phyloP scores from a whole-genome alignment of 2,797 vertebrate species.

The Brachyrhaphis roseni region DNA sequence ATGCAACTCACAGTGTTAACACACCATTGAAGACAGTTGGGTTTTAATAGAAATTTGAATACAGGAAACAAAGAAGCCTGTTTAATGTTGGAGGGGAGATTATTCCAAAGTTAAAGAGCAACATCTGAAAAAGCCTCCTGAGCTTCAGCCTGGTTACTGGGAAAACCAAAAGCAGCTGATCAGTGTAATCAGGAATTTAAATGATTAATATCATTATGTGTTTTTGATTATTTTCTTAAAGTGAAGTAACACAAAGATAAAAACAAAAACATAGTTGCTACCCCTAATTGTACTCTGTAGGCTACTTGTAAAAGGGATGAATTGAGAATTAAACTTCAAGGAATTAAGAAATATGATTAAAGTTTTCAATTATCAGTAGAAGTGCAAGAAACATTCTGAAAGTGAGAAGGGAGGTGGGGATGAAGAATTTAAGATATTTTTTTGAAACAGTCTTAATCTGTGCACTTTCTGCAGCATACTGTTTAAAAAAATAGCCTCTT shows the following conservation, averaged over 20 bases:
- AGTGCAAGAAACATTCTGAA: too few species aligned
- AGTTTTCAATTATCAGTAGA: not conserved
- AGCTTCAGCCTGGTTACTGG: too few species aligned
- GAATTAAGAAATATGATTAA: not conserved
- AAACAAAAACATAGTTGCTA: not conserved
- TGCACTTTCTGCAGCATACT: not conserved
- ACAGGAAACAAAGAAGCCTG: too few species aligned
- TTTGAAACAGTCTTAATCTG: not conserved
- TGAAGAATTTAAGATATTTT: not conserved
- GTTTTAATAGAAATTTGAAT: too few species aligned
- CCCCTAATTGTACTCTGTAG: not conserved
- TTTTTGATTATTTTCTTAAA: not conserved
- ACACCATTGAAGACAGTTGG: too few species aligned
- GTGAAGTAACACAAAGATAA: not conserved
- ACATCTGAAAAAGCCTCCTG: too few species aligned
- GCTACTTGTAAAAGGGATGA: not conserved
- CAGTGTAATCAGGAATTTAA: not conserved
- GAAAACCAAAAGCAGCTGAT: too few species aligned
- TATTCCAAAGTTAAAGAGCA: too few species aligned
- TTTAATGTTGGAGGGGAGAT: too few species aligned
- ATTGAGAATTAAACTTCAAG: not conserved
- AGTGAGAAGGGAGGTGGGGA: not conserved
- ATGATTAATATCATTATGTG: not conserved
- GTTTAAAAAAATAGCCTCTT: too few species aligned
- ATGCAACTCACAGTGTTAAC: too few species aligned